Conservation (phyloP, 2,888 invertebrate species). For the Ormyrus thymus region DNA sequence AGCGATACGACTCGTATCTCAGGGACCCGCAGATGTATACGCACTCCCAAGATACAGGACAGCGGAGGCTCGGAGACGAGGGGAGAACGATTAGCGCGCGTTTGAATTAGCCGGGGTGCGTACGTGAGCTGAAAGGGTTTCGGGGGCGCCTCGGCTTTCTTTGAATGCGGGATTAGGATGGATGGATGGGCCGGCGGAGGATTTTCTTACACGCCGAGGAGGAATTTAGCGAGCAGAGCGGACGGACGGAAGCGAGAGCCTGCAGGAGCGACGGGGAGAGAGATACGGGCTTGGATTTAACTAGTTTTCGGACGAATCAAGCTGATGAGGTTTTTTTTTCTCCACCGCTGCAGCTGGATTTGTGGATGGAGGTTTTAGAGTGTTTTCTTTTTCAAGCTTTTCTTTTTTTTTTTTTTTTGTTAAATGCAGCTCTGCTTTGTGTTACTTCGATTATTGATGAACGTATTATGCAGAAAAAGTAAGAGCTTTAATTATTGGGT, state of each 20-base stretch:
- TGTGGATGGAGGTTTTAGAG: too few species aligned
- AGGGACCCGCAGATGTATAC: background rate
- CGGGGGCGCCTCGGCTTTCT: constrained; percentile 32
- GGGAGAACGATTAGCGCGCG: constrained; percentile 50
- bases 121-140: constrained; percentile 56
- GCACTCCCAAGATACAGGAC: too few species aligned
- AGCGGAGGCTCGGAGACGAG: too few species aligned
- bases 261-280: background rate
- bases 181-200: constrained; percentile 16
- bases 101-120: constrained; percentile 46
- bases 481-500: too few species aligned
- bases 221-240: constrained; percentile 22
- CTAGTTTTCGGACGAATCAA: constrained; percentile 19
- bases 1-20: background rate
- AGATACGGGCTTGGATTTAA: constrained; percentile 40
- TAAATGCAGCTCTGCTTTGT: too few species aligned
- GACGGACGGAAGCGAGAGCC: background rate
- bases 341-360: too few species aligned
- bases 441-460: too few species aligned
- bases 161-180: constrained; percentile 52
- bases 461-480: too few species aligned
- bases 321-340: constrained; percentile 25
- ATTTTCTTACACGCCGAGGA: constrained; percentile 45
- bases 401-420: too few species aligned
- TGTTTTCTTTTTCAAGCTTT: too few species aligned